Conservation (phyloP, 2,113 vertebrate species). For the Myrmecophaga tridactyla region DNA sequence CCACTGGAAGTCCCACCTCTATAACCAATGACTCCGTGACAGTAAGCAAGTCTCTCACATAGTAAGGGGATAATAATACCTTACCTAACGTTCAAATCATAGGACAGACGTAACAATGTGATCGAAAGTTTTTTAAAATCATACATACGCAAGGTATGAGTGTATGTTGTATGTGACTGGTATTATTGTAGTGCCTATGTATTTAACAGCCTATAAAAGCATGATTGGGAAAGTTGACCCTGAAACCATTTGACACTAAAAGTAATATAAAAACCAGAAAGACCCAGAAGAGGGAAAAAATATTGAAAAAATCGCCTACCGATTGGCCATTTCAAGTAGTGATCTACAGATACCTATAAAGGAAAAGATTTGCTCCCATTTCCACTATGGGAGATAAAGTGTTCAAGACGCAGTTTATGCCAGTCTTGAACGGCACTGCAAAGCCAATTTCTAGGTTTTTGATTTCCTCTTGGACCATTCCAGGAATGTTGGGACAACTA, state of each 20-base stretch:
- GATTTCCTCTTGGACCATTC: background rate
- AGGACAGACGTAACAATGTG: background rate
- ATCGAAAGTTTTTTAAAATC: background rate
- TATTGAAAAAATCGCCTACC: background rate
- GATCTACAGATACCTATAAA: background rate
- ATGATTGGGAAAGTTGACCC: background rate
- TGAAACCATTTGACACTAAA: slow-evolving; percentile 34
- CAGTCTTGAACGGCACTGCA: background rate
- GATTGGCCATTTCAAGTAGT: background rate
- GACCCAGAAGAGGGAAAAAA: slow-evolving; percentile 2
- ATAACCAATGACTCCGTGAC: background rate
- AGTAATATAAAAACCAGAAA: background rate
- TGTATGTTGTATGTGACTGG: background rate
- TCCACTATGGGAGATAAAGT: background rate
- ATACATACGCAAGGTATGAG: background rate
- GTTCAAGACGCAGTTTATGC: background rate
- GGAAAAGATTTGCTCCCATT: background rate
- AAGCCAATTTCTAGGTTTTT: background rate
- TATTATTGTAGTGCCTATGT: background rate
- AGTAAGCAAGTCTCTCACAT: background rate
- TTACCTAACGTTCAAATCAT: background rate
- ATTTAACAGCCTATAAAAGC: background rate
- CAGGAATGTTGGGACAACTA: background rate
- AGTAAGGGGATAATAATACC: background rate
- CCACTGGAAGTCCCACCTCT: background rate